Evolutionary conservation across 1,140 invertebrate genomes (phyloP).

Genomic region (Orchestia grillus): DNA sequence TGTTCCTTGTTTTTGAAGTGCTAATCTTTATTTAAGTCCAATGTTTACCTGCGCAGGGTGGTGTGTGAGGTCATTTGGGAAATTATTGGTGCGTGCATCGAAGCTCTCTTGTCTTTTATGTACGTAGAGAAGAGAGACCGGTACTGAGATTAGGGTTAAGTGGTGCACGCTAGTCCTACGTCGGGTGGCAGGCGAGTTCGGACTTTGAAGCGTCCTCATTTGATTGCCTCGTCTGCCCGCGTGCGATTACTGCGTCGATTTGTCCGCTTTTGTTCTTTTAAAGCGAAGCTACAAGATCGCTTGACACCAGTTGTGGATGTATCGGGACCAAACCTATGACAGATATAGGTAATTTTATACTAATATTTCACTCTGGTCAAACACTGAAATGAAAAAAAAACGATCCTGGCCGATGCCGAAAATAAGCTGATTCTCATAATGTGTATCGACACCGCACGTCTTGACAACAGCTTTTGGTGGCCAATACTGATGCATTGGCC

Average conservation of each 20-base stretch:
- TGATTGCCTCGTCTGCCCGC: neutral
- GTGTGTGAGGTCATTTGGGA: neutral
- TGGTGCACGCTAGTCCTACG: neutral
- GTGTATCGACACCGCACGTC: too few species aligned
- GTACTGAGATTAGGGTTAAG: constrained; percentile 1
- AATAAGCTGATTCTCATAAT: too few species aligned
- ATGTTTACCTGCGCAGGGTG: neutral
- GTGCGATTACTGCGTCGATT: neutral
- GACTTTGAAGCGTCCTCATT: neutral
- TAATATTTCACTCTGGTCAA: neutral
- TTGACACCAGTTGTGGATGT: neutral
- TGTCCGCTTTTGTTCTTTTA: neutral
- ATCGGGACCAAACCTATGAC: neutral
- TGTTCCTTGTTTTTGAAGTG: neutral
- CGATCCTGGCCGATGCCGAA: too few species aligned
- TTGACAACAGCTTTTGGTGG: too few species aligned
- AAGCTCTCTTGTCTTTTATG: neutral
- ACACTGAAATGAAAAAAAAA: too few species aligned
- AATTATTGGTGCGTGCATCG: neutral
- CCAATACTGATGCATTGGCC: too few species aligned
- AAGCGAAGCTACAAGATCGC: neutral
- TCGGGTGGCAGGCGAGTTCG: neutral
- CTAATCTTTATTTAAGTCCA: neutral
- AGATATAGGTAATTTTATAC: neutral
- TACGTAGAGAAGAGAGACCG: neutral